Evolutionary conservation across 2,113 vertebrate genomes (phyloP).

Genomic region (Bubalus kerabau): DNA sequence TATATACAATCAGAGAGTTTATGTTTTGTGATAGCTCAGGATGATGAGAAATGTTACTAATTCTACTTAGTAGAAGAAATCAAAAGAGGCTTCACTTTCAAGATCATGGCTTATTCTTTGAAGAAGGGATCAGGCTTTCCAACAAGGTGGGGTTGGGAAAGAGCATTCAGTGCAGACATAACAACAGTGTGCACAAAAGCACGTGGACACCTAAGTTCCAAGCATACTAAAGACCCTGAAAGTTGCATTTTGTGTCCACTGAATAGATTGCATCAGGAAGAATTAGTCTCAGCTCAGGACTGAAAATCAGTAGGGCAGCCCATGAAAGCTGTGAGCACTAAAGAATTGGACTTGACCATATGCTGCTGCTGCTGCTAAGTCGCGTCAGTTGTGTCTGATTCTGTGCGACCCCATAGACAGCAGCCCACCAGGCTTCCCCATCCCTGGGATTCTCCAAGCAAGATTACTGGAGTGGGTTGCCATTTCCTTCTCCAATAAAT

Average conservation of each 20-base stretch:
- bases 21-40: background rate
- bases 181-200: rapidly evolving
- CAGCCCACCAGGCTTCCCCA: too few relatives aligned
- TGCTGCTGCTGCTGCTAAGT: too few relatives aligned
- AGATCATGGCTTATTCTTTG: background rate
- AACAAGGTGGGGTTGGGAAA: background rate
- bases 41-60: background rate
- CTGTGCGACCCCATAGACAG: too few relatives aligned
- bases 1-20: background rate
- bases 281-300: background rate
- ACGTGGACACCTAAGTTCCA: background rate
- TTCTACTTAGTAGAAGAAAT: background rate
- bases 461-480: too few relatives aligned
- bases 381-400: too few relatives aligned
- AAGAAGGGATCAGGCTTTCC: background rate
- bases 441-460: too few relatives aligned
- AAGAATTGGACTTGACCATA: background rate
- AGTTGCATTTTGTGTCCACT: background rate
- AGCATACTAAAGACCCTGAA: background rate
- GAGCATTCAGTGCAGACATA: background rate
- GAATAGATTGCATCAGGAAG: background rate
- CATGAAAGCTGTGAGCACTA: background rate
- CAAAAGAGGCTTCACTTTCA: background rate
- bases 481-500: too few relatives aligned
- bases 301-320: background rate